Evolutionary conservation across 1,140 invertebrate genomes (phyloP).

Genomic region (Drosophila insularis): DNA sequence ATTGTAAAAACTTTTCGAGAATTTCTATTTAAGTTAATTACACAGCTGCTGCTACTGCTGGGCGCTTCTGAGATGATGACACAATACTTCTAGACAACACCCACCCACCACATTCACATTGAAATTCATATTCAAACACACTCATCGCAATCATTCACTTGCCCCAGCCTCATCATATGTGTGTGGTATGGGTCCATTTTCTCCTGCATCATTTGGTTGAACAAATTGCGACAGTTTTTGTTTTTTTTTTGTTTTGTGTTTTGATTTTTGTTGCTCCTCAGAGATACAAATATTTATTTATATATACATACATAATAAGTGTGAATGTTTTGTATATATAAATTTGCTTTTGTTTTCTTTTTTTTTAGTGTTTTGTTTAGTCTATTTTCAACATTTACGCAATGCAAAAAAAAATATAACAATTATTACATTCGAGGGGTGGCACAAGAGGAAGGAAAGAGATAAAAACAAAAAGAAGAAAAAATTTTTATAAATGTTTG

Average conservation of each 20-base stretch:
- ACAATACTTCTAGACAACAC: constrained; percentile 24
- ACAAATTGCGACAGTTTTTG: constrained; percentile 70
- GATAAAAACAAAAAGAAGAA: too few species aligned
- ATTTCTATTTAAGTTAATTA: constrained; percentile 23
- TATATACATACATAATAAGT: neutral
- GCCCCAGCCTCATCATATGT: neutral
- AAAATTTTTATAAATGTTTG: too few species aligned
- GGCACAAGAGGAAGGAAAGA: too few species aligned
- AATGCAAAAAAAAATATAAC: constrained; percentile 67
- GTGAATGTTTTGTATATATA: neutral
- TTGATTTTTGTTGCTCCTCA: constrained; percentile 1
- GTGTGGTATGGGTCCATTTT: constrained; percentile 1
- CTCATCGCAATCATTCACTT: constrained; percentile 14
- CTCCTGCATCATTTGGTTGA: constrained; percentile 68
- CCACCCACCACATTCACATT: constrained; percentile 9
- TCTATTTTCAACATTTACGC: constrained; percentile 78
- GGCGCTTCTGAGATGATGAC: neutral
- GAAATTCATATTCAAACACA: constrained; percentile 26
- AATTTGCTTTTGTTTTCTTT: neutral
- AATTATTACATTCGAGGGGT: constrained; percentile 33
- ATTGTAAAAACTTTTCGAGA: constrained; percentile 6
- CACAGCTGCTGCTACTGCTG: constrained; percentile 8
- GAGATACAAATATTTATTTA: neutral
- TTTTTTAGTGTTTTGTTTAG: constrained; percentile 1
- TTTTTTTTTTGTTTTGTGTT: neutral